phyloP scores from a whole-genome alignment of 1,140 invertebrate species.

The Drosophila nigromelanica region DNA sequence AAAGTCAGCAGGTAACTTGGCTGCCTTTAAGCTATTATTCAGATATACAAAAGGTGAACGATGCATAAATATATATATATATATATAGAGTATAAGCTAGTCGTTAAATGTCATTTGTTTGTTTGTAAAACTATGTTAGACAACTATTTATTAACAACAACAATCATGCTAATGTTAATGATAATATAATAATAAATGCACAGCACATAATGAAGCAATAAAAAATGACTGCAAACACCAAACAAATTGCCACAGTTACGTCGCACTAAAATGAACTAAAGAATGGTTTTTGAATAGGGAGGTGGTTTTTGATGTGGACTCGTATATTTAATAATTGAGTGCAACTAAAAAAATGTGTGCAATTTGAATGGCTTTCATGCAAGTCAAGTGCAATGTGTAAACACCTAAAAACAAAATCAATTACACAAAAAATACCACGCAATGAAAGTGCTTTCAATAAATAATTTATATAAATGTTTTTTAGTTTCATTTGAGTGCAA shows the following conservation, averaged over 20 bases:
- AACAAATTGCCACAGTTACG: conserved; percentile 33
- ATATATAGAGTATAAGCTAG: not conserved
- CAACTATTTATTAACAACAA: conserved; percentile 9
- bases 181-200: conserved; percentile 14
- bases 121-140: not conserved
- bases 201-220: conserved; percentile 32
- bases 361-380: conserved; percentile 40
- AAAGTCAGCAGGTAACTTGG: too few species aligned
- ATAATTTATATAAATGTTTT: not conserved
- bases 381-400: conserved; percentile 17
- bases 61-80: too few species aligned
- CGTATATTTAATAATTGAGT: not conserved
- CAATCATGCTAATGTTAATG: not conserved
- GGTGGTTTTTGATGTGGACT: not conserved
- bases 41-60: too few species aligned
- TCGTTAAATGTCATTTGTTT: not conserved
- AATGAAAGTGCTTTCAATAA: conserved; percentile 2
- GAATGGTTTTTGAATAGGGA: not conserved
- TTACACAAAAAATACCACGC: not conserved
- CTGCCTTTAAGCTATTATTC: too few species aligned
- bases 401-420: not conserved
- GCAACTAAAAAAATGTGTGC: conserved; percentile 26
- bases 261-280: conserved; percentile 9
- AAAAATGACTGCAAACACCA: conserved; percentile 18
- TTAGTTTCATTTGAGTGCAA: not conserved